Evolutionary conservation across 2,113 vertebrate genomes (phyloP).

Genomic region (Sturnira hondurensis): DNA sequence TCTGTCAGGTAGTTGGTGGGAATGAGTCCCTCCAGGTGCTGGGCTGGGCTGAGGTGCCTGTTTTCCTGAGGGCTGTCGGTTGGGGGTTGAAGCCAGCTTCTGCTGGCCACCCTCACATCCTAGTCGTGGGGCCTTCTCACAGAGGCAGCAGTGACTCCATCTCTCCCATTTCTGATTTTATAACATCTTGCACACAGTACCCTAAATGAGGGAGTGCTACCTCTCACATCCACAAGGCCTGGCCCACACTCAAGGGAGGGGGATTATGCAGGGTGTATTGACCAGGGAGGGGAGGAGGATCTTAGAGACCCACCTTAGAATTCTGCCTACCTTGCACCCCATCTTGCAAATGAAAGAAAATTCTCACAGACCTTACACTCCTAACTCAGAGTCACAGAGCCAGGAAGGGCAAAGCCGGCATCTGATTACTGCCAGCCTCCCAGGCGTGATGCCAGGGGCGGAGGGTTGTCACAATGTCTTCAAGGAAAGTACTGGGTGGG

Average conservation of each 20-base stretch:
- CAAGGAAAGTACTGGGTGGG: neutral
- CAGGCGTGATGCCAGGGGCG: neutral
- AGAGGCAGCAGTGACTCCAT: neutral
- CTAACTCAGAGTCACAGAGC: neutral
- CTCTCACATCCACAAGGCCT: neutral
- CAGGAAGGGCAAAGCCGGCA: neutral
- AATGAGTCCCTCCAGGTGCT: neutral
- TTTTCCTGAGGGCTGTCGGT: neutral
- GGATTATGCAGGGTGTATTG: accelerated
- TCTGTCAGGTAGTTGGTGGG: neutral
- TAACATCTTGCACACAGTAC: neutral
- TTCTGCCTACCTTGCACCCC: neutral
- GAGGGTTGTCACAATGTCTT: neutral
- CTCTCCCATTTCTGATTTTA: neutral
- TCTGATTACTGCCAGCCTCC: neutral
- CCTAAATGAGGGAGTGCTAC: neutral
- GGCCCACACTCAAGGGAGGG: neutral
- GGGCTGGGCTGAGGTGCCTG: neutral
- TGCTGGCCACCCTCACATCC: neutral
- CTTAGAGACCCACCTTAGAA: neutral
- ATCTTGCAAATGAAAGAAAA: neutral
- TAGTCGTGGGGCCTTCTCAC: neutral
- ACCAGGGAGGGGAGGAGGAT: neutral
- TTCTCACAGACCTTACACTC: neutral
- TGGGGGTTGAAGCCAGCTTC: neutral